A percentile compares a stretch with the other conserved stretches of the same genome.
Conservation (phyloP, 1,140 invertebrate genomes). For the Mylabris phalerata region DNA sequence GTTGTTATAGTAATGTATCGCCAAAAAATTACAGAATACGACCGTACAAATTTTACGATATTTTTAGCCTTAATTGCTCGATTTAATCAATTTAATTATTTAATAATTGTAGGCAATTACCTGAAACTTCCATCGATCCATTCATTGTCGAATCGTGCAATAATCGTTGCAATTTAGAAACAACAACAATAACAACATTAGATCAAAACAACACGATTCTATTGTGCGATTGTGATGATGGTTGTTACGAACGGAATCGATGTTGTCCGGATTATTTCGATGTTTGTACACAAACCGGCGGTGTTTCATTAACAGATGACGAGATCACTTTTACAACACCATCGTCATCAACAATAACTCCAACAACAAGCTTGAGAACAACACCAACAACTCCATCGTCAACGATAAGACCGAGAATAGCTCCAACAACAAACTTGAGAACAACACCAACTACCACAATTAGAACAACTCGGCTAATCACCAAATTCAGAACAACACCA, state of each 20-base stretch:
- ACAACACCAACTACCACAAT: neutral
- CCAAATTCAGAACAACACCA: neutral
- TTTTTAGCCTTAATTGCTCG: too few relatives aligned
- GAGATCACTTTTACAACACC: neutral
- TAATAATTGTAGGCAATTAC: constrained; percentile 8
- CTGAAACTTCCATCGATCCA: constrained; percentile 19
- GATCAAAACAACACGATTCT: constrained; percentile 8
- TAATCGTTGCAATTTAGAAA: constrained; percentile 22
- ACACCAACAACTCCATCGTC: neutral
- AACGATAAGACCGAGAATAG: neutral
- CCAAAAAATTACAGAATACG: too few relatives aligned
- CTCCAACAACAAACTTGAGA: neutral
- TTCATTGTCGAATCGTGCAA: constrained; percentile 28
- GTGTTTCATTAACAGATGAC: constrained; percentile 2
- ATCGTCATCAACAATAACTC: neutral
- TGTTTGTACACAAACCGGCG: constrained; percentile 18
- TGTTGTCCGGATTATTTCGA: constrained; percentile 37
- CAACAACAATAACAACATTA: constrained; percentile 1
- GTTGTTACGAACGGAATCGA: constrained; percentile 25
- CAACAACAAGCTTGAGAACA: neutral
- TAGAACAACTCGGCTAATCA: too few relatives aligned
- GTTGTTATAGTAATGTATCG: too few relatives aligned
- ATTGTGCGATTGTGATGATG: constrained; percentile 33
- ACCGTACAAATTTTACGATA: too few relatives aligned
- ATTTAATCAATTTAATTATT: too few relatives aligned